Percentiles rank a stretch among this genome's conserved stretches.
Evolutionary conservation across 2,888 invertebrate species (phyloP).

Genomic region (Mayetiola destructor): DNA sequence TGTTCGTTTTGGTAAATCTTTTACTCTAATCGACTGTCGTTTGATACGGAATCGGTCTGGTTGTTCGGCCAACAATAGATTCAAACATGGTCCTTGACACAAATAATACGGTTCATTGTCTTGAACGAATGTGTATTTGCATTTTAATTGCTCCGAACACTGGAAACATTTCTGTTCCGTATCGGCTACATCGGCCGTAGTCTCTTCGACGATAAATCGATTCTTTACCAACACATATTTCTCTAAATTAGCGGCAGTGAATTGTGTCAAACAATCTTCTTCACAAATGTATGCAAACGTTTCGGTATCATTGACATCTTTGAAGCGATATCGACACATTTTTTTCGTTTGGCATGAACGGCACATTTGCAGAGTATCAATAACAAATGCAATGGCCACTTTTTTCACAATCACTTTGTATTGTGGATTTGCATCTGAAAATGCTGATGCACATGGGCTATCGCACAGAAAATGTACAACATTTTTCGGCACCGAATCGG

Average conservation of each 20-base stretch:
- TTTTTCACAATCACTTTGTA: conserved; percentile 25
- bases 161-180: conserved; percentile 35
- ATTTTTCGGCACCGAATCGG: neutral
- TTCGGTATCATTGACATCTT: conserved; percentile 33
- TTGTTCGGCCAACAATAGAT: conserved; percentile 35
- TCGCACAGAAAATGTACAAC: conserved; percentile 33
- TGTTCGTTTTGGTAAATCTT: conserved; percentile 24
- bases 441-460: conserved; percentile 37
- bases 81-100: conserved; percentile 45
- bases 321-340: conserved; percentile 29
- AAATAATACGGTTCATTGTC: conserved; percentile 39
- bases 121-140: conserved; percentile 37
- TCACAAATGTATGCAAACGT: conserved; percentile 42
- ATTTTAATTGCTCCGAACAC: conserved; percentile 38
- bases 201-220: conserved; percentile 38
- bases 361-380: conserved; percentile 26
- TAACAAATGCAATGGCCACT: conserved; percentile 30
- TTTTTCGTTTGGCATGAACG: conserved; percentile 27
- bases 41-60: conserved; percentile 31
- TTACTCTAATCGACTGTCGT: conserved; percentile 31
- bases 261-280: conserved; percentile 37
- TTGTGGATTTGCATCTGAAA: conserved; percentile 34
- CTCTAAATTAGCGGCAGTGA: conserved; percentile 40
- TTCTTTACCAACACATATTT: conserved; percentile 42
- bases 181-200: conserved; percentile 17